phyloP scores from a whole-genome alignment of 2,797 vertebrate species.

The Dicrostonyx torquatus region DNA sequence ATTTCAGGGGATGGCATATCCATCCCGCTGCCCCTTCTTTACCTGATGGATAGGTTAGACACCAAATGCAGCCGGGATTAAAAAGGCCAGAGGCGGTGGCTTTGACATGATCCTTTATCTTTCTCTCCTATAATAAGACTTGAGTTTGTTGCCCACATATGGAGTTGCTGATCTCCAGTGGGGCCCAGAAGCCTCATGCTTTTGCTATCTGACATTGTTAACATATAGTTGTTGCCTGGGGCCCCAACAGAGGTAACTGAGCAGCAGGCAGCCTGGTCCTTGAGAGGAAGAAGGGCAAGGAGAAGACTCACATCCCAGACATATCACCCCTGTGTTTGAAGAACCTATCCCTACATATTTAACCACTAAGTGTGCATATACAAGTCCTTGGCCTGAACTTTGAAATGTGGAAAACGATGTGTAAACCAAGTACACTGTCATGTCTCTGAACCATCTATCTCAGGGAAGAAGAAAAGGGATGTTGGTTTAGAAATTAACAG shows the following conservation, averaged over 20 bases:
- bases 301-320: neutral
- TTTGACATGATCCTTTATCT: neutral
- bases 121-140: neutral
- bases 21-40: neutral
- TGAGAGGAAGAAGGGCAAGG: neutral
- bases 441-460: neutral
- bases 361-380: neutral
- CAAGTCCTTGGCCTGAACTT: neutral
- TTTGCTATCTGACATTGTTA: neutral
- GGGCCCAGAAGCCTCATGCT: neutral
- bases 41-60: neutral
- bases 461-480: neutral
- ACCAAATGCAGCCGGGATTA: neutral
- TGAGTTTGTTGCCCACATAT: neutral
- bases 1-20: neutral
- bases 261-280: neutral
- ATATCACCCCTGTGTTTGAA: neutral
- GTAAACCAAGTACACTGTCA: neutral
- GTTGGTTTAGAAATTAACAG: neutral
- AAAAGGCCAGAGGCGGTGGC: neutral
- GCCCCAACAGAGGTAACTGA: neutral
- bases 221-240: neutral
- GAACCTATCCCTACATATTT: neutral
- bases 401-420: neutral
- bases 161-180: neutral